phyloP scores from a whole-genome alignment of 1,140 invertebrate species.

The Rhynchophorus ferrugineus region DNA sequence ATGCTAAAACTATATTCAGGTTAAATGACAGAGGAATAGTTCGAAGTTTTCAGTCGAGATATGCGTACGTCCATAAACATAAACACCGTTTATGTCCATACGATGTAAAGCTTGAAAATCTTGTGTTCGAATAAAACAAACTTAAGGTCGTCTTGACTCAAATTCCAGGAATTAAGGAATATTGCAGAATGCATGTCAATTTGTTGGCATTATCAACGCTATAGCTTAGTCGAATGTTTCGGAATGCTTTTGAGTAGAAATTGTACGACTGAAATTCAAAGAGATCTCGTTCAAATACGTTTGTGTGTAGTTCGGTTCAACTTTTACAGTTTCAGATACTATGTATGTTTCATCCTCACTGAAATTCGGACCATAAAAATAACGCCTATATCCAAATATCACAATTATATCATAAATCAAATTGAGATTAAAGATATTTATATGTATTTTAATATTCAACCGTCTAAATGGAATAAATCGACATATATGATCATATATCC shows the following conservation, averaged over 20 bases:
- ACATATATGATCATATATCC: no score
- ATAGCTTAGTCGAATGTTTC: conserved; percentile 10
- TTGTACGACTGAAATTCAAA: conserved; percentile 12
- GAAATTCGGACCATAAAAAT: no score
- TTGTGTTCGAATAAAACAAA: conserved; percentile 10
- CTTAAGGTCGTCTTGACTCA: conserved; percentile 5
- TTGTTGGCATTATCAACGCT: conserved; percentile 17
- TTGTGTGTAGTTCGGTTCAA: not conserved
- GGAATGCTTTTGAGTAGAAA: conserved; percentile 12
- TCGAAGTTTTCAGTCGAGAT: not conserved
- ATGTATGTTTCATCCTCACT: no score
- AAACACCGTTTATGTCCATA: not conserved
- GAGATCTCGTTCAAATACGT: conserved; percentile 1
- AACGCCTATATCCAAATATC: no score
- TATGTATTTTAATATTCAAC: no score
- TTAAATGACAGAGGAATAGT: no score
- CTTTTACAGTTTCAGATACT: not conserved
- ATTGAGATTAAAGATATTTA: no score
- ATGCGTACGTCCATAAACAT: not conserved
- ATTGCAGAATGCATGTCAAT: conserved; percentile 23
- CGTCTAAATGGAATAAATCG: no score
- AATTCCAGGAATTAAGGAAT: conserved; percentile 19
- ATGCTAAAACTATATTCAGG: no score
- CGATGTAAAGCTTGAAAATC: not conserved
- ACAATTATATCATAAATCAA: no score